Evolutionary conservation across 2,797 vertebrate genomes (phyloP).

Genomic region (Monodelphis domestica): DNA sequence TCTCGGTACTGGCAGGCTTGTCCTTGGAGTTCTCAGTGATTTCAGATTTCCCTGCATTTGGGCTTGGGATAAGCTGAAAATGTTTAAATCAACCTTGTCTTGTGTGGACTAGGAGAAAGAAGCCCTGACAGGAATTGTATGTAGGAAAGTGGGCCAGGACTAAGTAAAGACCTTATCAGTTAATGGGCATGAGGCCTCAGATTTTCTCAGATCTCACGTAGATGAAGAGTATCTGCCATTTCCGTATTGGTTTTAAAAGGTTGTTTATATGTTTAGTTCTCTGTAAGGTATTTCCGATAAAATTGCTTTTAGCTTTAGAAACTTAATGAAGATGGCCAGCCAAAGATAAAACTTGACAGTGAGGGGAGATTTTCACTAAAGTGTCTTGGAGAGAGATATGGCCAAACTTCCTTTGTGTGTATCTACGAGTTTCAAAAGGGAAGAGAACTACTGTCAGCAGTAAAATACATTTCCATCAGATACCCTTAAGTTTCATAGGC

Average conservation of each 20-base stretch:
- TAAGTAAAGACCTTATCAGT: no score
- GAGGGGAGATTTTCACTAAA: not conserved
- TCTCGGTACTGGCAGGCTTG: not conserved
- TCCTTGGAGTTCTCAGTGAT: not conserved
- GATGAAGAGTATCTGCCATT: no score
- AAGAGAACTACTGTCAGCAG: not conserved
- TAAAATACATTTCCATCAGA: not conserved
- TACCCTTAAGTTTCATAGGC: not conserved
- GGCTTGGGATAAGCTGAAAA: not conserved
- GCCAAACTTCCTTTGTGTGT: not conserved
- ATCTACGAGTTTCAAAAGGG: not conserved
- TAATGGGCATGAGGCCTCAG: no score
- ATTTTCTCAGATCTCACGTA: no score
- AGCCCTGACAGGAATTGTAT: not conserved
- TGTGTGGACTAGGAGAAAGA: not conserved
- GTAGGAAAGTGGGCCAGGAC: not conserved
- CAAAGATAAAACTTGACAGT: not conserved
- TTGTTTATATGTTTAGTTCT: not conserved
- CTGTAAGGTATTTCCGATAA: not conserved
- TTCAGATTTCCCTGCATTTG: not conserved
- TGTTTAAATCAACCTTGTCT: not conserved
- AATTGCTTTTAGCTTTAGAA: not conserved
- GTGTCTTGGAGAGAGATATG: not conserved
- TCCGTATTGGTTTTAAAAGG: no score
- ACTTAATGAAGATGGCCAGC: constrained; percentile 21